A percentile compares a stretch with the other conserved stretches of the same genome.
These are phyloP conservation scores for Strigops habroptila DNA, from an alignment of 2,113 vertebrate species.

Conservation along the genomic window DNA sequence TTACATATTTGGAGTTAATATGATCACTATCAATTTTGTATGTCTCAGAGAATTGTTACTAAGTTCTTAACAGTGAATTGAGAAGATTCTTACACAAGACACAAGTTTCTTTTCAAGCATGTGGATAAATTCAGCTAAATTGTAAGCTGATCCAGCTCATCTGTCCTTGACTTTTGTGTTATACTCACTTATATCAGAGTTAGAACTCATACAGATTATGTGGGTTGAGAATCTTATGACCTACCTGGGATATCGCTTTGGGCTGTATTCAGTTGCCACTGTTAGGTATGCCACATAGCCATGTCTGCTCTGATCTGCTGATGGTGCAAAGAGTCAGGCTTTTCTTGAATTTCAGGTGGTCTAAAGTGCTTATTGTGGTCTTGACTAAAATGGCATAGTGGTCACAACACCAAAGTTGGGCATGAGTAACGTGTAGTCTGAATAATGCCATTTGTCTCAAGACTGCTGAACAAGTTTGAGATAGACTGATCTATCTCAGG, in stretches of 20 bases:
- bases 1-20: background rate
- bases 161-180: background rate
- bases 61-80: background rate
- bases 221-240: background rate
- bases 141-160: background rate
- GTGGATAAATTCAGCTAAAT: background rate
- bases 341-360: background rate
- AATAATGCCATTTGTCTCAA: background rate
- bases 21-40: rapidly evolving
- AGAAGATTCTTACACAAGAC: background rate
- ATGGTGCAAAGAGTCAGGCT: background rate
- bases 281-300: background rate
- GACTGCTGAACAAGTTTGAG: background rate
- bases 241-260: background rate
- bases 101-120: background rate
- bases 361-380: background rate
- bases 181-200: background rate
- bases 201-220: background rate
- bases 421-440: background rate
- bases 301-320: background rate
- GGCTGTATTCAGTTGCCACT: background rate
- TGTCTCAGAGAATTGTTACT: background rate
- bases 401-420: background rate
- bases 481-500: background rate
- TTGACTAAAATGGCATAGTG: background rate